Percentiles rank a stretch among this genome's conserved stretches.
Conservation (phyloP, 2,888 invertebrate genomes). For the Pemphredon lugubris region DNA sequence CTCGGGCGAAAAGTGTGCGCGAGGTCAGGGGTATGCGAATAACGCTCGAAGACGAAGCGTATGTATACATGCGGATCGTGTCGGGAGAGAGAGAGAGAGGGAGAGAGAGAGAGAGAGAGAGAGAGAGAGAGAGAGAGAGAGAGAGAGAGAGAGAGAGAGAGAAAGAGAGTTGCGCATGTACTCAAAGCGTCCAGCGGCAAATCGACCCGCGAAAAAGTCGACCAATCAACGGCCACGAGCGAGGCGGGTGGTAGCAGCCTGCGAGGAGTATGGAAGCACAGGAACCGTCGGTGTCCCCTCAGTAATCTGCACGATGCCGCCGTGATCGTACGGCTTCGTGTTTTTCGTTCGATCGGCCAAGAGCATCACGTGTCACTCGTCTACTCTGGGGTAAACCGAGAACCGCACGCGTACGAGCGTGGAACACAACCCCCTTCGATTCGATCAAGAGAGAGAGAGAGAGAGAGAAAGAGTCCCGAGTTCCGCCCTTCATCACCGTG, state of each 20-base stretch:
- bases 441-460: too few species aligned
- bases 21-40: background rate
- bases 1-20: background rate
- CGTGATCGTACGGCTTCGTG: constrained; percentile 66
- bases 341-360: constrained; percentile 23
- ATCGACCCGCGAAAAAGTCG: constrained; percentile 78
- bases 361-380: constrained; percentile 42
- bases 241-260: constrained; percentile 42
- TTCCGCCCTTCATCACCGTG: too few species aligned
- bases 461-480: too few species aligned
- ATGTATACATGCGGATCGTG: constrained; percentile 71
- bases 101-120: too few species aligned
- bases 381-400: background rate
- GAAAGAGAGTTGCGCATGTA: too few species aligned
- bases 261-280: constrained; percentile 27
- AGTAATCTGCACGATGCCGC: constrained; percentile 77
- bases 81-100: too few species aligned
- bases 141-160: too few species aligned
- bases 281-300: constrained; percentile 40
- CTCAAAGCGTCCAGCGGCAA: constrained; percentile 64
- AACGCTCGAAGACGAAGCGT: background rate
- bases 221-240: constrained; percentile 52
- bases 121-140: too few species aligned
- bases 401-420: too few species aligned
- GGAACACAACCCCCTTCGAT: too few species aligned